Conservation (phyloP, 37 sponge, comb jelly and placozoan species). For the Aphrocallistes beatrix region DNA sequence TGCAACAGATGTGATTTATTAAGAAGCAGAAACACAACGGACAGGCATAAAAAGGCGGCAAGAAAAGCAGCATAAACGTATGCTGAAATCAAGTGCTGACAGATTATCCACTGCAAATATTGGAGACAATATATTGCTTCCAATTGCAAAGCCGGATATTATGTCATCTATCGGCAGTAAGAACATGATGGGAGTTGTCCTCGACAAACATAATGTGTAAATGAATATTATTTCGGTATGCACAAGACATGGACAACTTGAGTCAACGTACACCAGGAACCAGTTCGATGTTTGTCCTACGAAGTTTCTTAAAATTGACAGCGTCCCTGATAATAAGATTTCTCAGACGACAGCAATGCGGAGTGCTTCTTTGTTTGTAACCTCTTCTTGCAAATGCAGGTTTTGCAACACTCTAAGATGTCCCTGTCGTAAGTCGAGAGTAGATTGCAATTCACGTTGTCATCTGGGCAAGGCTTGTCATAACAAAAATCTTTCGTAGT, state of each 20-base stretch:
- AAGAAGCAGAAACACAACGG: not conserved
- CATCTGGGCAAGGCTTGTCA: no score
- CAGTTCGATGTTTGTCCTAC: not conserved
- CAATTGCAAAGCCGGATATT: not conserved
- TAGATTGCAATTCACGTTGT: not conserved
- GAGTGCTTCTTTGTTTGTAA: not conserved
- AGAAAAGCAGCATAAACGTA: not conserved
- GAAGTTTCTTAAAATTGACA: not conserved
- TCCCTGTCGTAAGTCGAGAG: not conserved
- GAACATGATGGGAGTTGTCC: not conserved
- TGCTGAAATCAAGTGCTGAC: not conserved
- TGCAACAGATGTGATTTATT: no score
- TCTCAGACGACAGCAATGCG: not conserved
- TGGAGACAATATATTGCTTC: not conserved
- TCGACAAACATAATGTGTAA: not conserved
- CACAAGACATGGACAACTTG: not conserved
- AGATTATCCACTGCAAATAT: not conserved
- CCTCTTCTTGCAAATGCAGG: not conserved
- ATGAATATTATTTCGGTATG: not conserved
- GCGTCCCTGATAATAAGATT: not conserved
- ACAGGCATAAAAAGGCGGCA: not conserved
- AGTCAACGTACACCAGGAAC: not conserved
- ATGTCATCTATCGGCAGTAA: not conserved
- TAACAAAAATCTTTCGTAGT: no score
- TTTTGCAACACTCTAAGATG: not conserved